Base-by-base conservation (phyloP, 2,797 vertebrate species). In the Chlorospingus flavigularis region DNA sequence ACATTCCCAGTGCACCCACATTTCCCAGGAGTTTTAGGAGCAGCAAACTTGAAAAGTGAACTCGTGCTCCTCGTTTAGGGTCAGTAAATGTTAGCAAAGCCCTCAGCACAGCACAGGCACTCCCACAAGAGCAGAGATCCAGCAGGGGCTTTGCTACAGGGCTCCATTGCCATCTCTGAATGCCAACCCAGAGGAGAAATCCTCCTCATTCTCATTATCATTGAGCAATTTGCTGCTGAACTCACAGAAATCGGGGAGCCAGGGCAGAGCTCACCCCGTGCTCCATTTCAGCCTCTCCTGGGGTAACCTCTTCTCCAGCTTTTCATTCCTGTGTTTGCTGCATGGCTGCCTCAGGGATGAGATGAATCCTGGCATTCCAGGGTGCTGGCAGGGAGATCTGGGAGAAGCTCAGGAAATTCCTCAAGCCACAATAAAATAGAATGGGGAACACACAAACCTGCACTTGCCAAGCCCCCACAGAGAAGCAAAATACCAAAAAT, bases 171-270 rank as follows among this genome's bases (percentile, higher is more conserved):
- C 50, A 31, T 5, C 71, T 67, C 57, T 26, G 39, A 65, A 68
- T 8, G 26, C 21, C 55, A 57, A 8, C 0, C 12, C 0, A 3
- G 61, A 43, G 71, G 47, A 79, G n/a, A 88, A 90, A 82, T 35
- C 58, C 83, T 72, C 25, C 4, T 3, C 6, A n/a, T 37, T 42
- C 54, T 37, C 10, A 1, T 30, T 79, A 37, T 68, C 54, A 31
- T 45, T 26, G 15, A 78, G 40, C 31, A 37, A 20, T 19, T 25
- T 55, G 57, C 57, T 71, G 23, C 71, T 15, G 54, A 71, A 8
- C 47, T 43, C 24, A 3, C 0, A 3, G 35, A 35, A 33, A 58
- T 26, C 0, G 0, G n/a, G 70, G 30, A 67, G 43, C 12, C 61
- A 47, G 55, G 70, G 53, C 57, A 77, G 61, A 71, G 57, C 26